Base-by-base conservation (phyloP, 2,888 invertebrate species). In the Enoplolaimus lenunculus region DNA sequence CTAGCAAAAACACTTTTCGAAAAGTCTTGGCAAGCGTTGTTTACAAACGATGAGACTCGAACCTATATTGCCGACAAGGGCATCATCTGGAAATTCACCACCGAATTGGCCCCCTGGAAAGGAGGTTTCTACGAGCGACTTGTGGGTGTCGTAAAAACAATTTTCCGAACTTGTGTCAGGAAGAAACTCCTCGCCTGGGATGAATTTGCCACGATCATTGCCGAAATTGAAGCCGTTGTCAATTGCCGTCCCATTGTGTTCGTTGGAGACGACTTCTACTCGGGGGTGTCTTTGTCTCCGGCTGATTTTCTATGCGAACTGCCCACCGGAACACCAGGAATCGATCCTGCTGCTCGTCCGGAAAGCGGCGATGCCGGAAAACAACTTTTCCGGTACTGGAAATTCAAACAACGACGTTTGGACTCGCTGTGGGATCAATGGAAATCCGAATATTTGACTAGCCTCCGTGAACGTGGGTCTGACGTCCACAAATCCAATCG, bases 61-160 rank as follows among this genome's bases (percentile, higher is more conserved):
- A 60, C 66, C 2, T 67, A 68, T 2, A 45, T 26, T 64, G 64
- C 70, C 26, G 29, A 67, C 2, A 21, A 74, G 35, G 68, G 68
- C 26, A 77, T 77, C 35, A 26, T 70, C 0, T 78, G 78, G 77
- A 74, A 73, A 26, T 82, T 82, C 72, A 82, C 79, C 68, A 78
- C 80, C 2, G 81, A 81, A 1, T 73, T 76, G 0, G 79, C 81
- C 1, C 74, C 82, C 1, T 83, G 83, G 82, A 80, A 80, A 81
- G 82, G 82, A 68, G 82, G 83, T 59, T 80, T 78, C 74, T 83
- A 80, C 76, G 82, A 83, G 74, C 74, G 81, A 29, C 72, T 83
- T 2, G 75, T 82, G 21, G 76, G 79, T 3, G 67, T 79, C 3
- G 59, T 82, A 2, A 83, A 84, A 73, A 71, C 72, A 13, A 71